phyloP scores from a whole-genome alignment of 2,113 vertebrate genomes.

The Calcarius ornatus region DNA sequence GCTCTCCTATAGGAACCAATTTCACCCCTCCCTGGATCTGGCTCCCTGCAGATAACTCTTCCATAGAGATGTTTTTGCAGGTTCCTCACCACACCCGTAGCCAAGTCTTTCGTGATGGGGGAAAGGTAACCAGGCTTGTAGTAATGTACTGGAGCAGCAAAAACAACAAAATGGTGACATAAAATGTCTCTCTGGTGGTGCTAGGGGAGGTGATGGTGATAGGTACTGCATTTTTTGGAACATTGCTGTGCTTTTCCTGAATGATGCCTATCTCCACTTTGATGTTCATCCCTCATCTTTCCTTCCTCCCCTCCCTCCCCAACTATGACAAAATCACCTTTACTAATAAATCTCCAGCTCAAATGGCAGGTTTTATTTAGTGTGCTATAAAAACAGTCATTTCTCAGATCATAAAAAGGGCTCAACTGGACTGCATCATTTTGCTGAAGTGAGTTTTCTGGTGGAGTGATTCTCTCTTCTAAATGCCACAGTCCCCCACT shows the following conservation, averaged over 20 bases:
- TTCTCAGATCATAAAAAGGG: constrained; percentile 75
- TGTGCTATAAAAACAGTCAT: constrained; percentile 71
- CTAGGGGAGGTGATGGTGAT: neutral
- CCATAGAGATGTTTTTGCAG: neutral
- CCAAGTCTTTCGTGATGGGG: neutral
- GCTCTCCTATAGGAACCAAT: neutral
- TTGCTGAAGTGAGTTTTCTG: constrained; percentile 60
- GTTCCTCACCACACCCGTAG: accelerated
- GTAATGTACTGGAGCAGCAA: neutral
- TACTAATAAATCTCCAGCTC: constrained; percentile 63
- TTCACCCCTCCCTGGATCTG: neutral
- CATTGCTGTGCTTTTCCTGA: neutral
- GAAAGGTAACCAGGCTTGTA: neutral
- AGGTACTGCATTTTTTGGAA: neutral
- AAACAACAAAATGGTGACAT: neutral
- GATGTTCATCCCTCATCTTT: neutral
- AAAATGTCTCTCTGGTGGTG: neutral
- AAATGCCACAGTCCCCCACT: neutral
- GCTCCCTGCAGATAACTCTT: neutral
- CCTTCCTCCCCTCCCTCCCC: neutral
- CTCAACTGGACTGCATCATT: constrained; percentile 60
- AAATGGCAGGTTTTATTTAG: constrained; percentile 75
- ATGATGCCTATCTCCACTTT: neutral
- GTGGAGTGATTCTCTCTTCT: constrained; percentile 5
- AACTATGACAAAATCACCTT: constrained; percentile 9